These are phyloP conservation scores for Chinchilla lanigera DNA, from an alignment of 2,113 vertebrate genomes.

Conservation along the genomic window DNA sequence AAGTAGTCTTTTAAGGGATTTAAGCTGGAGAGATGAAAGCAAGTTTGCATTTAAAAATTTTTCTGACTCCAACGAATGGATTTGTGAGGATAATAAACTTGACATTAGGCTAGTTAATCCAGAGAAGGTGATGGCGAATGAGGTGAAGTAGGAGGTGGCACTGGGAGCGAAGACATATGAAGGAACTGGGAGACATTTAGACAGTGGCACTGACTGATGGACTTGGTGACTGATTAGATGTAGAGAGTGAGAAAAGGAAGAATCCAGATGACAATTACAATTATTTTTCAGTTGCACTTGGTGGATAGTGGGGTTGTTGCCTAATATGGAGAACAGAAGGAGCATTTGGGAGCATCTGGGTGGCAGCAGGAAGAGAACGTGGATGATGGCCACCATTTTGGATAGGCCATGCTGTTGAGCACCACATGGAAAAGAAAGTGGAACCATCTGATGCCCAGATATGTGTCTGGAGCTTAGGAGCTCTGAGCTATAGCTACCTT, in stretches of 20 bases:
- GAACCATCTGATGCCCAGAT: not conserved
- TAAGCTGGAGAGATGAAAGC: not conserved
- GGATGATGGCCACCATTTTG: too few species aligned
- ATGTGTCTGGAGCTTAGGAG: not conserved
- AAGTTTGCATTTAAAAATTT: not conserved
- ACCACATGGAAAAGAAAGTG: not conserved
- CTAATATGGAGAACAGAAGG: not conserved
- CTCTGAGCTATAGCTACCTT: not conserved
- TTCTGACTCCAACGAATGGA: not conserved
- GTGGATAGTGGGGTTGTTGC: not conserved
- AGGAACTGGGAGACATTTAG: not conserved
- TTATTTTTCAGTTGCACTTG: not conserved
- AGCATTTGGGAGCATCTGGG: not conserved
- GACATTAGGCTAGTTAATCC: not conserved
- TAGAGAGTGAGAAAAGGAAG: not conserved
- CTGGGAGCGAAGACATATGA: not conserved
- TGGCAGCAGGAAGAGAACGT: not conserved
- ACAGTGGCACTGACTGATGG: not conserved
- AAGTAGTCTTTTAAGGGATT: not conserved
- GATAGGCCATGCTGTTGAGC: not conserved
- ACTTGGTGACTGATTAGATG: not conserved
- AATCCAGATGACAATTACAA: not conserved
- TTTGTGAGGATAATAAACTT: not conserved
- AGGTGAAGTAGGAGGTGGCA: not conserved
- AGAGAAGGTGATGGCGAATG: not conserved